These are phyloP conservation scores for Mormyrops attenuatus DNA, from an alignment of 2,797 vertebrate species.

Conservation along the genomic window DNA sequence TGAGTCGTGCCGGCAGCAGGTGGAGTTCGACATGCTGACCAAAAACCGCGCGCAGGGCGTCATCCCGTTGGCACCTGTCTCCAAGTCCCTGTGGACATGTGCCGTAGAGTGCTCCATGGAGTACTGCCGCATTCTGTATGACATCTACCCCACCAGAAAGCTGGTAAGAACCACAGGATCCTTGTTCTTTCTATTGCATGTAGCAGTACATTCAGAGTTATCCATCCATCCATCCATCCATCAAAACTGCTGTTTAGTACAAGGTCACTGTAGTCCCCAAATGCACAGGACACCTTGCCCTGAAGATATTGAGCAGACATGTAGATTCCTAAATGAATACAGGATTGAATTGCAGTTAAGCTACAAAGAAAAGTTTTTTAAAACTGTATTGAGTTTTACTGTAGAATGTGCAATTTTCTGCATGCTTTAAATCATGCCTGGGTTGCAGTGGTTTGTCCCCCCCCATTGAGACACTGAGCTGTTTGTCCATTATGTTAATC, in stretches of 20 bases:
- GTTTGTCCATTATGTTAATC: neutral
- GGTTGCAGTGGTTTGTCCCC: neutral
- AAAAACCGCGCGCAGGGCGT: conserved; percentile 91
- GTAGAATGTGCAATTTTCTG: neutral
- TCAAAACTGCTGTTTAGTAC: neutral
- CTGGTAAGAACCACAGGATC: conserved; percentile 65
- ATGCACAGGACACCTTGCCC: neutral
- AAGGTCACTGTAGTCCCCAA: neutral
- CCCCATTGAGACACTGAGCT: neutral
- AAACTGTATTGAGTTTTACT: neutral
- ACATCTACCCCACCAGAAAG: conserved; percentile 87
- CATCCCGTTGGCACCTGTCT: conserved; percentile 91
- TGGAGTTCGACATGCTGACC: conserved; percentile 94
- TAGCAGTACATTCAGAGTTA: neutral
- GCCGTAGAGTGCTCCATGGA: conserved; percentile 98
- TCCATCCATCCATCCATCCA: neutral
- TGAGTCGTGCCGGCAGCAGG: conserved; percentile 91
- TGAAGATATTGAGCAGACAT: neutral
- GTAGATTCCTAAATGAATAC: neutral
- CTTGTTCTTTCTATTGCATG: neutral
- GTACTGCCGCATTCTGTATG: conserved; percentile 94
- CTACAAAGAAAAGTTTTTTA: neutral
- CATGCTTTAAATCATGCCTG: neutral
- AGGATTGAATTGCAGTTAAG: neutral
- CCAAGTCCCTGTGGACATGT: conserved; percentile 97